Evolutionary conservation across 2,888 invertebrate species (phyloP), one percentile per base, ranked within the genome.

Genomic region (Melinaea menophilus): DNA sequence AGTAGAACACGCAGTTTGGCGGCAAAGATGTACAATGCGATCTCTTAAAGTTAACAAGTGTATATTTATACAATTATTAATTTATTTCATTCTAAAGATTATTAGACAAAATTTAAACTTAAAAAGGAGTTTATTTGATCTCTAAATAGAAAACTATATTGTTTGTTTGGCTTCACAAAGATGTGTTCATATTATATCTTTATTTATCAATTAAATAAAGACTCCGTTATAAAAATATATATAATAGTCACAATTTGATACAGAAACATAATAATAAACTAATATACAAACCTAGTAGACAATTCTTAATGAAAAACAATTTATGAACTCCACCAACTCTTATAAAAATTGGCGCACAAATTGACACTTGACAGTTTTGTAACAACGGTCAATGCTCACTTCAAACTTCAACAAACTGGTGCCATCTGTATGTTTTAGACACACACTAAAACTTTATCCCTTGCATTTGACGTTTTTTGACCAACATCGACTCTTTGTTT

Each of bases 271-370:
- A 51, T 31, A 22, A 51, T 31, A 9, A 31, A 51, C 9, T 51
- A 51, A 3, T 31, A 47, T 56, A 61, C 58, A 58, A 12, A 58
- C 37, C 58, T 64, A 13, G 22, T 37, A 51, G 31, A 55, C 9
- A 56, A 35, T 58, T 33, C 5, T 33, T 31, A 5, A 46, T 11
- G 7, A 45, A 54, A 54, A 51, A 48, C 34, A 60, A 47, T 59
- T 48, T 55, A 56, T 55, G 56, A 62, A 58, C 56, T 51, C 51
- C 59, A 61, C 56, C 33, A 56, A 54, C n/a, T 59, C 57, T 62
- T 62, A 58, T 65, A 63, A 70, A 68, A 71, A 82, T 85, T 84
- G 85, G 86, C 86, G 85, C 85, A 84, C 81, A 82, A 81, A 75
- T 77, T 85, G 82, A 82, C 83, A 69, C 57, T 61, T 55, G 59